These are phyloP conservation scores for Poeciliopsis prolifica DNA, from an alignment of 2,113 vertebrate species.

Conservation along the genomic window DNA sequence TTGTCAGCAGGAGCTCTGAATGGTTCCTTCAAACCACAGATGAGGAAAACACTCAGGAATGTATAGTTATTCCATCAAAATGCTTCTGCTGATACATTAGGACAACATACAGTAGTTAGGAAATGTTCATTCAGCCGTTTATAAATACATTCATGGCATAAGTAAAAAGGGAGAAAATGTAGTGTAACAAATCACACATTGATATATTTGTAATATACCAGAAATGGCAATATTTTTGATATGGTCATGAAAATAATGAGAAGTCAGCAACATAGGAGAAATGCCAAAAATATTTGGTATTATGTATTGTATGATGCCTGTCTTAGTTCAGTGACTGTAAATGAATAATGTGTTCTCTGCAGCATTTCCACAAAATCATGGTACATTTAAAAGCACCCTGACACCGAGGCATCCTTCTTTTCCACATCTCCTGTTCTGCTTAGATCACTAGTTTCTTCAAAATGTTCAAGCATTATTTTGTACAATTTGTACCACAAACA, in stretches of 20 bases:
- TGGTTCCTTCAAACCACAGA: conserved; percentile 1
- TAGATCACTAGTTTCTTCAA: not conserved
- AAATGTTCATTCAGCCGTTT: not conserved
- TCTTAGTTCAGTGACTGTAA: conserved; percentile 16
- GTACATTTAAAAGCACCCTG: not conserved
- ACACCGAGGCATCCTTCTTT: not conserved
- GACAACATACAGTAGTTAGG: not conserved
- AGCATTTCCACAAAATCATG: conserved; percentile 19
- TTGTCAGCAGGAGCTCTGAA: conserved; percentile 8
- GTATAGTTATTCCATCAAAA: not conserved
- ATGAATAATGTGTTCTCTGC: conserved; percentile 12
- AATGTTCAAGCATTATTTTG: not conserved
- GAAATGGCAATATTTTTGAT: too few species aligned
- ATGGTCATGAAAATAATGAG: too few species aligned
- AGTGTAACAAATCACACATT: not conserved
- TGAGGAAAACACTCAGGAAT: conserved; percentile 10
- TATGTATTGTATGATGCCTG: conserved; percentile 3
- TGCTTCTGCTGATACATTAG: not conserved
- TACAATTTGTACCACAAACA: not conserved
- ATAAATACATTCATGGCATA: not conserved
- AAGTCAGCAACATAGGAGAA: too few species aligned
- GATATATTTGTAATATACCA: not conserved
- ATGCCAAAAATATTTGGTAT: not conserved
- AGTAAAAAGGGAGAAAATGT: not conserved
- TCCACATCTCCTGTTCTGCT: not conserved